phyloP scores from a whole-genome alignment of 1,140 invertebrate genomes.

The roundworm (Caenorhabditis elegans) region DNA sequence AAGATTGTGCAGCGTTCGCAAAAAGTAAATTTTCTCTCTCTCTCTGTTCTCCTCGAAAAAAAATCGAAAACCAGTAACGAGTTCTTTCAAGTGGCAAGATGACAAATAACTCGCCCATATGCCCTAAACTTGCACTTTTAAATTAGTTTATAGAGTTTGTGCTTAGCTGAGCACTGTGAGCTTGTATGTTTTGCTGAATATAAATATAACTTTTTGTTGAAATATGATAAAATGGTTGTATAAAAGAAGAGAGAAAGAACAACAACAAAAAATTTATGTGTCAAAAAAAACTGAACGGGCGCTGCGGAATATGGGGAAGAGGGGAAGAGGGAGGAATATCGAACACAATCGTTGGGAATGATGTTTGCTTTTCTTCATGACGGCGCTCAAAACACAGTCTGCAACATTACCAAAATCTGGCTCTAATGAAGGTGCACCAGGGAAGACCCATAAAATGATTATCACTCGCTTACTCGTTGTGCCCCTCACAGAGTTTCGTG shows the following conservation, averaged over 20 bases:
- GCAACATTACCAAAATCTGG: not conserved
- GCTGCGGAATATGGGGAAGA: not conserved
- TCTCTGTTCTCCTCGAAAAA: not conserved
- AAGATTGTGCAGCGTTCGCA: not conserved
- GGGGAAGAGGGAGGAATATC: not conserved
- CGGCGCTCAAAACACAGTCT: not conserved
- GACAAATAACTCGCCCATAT: not conserved
- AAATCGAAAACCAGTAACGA: not conserved
- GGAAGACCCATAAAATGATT: not conserved
- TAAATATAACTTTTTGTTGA: no score
- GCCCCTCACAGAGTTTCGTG: not conserved
- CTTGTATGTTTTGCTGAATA: no score
- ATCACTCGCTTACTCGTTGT: not conserved
- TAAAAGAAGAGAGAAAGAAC: no score
- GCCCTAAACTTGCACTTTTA: slow-evolving; percentile 1
- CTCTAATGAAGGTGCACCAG: no score
- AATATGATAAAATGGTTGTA: no score
- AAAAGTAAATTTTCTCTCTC: not conserved
- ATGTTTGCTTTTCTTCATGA: not conserved
- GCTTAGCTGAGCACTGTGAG: no score
- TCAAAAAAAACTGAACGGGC: not conserved
- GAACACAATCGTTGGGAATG: not conserved
- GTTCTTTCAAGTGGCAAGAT: not conserved
- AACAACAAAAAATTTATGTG: not conserved
- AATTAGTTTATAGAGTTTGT: not conserved